Conservation (phyloP, 2,888 invertebrate genomes). For the Mystacides longicornis region DNA sequence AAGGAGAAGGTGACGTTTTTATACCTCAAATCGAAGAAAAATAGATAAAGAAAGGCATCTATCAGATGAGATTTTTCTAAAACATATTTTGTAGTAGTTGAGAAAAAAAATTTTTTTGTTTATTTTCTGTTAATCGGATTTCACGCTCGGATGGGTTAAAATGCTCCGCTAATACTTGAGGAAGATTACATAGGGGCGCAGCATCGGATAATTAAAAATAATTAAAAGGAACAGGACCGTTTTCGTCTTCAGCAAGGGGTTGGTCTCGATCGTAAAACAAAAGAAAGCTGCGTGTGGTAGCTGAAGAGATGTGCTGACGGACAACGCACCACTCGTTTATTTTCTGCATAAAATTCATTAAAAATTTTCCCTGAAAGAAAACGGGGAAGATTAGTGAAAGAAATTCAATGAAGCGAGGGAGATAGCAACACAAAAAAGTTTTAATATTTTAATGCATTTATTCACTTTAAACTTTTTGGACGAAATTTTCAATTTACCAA, state of each 20-base stretch:
- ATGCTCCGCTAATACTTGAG: slow-evolving; percentile 24
- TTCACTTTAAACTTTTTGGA: neutral
- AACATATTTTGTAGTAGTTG: no score
- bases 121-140: neutral
- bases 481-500: neutral
- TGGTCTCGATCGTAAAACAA: neutral
- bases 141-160: slow-evolving; percentile 17
- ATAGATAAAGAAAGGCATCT: no score
- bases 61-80: no score
- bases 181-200: slow-evolving; percentile 21
- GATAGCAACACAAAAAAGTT: neutral
- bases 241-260: slow-evolving; percentile 3
- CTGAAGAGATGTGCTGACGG: neutral
- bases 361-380: neutral
- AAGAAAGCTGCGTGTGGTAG: neutral
- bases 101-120: neutral
- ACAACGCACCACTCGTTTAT: neutral
- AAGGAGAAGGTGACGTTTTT: no score
- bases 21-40: no score
- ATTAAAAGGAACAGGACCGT: slow-evolving; percentile 25
- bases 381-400: neutral
- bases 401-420: neutral
- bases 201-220: slow-evolving; percentile 27
- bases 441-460: neutral
- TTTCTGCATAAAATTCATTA: neutral